phyloP scores from a whole-genome alignment of 2,888 invertebrate genomes.

The Drosophila percnosoma region DNA sequence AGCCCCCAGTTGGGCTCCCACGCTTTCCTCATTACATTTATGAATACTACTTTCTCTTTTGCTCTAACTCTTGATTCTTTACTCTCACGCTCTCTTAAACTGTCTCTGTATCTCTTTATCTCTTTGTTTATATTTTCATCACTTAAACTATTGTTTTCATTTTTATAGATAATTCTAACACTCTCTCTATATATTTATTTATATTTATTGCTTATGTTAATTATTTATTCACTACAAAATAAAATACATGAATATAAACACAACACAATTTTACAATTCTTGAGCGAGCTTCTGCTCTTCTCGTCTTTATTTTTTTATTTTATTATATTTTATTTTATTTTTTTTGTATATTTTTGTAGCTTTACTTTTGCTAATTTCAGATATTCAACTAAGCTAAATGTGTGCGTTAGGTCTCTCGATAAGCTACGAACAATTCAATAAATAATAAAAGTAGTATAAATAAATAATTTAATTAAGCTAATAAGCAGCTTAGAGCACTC shows the following conservation, averaged over 20 bases:
- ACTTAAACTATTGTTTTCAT: conserved; percentile 15
- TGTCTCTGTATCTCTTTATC: not conserved
- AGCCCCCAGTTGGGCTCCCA: conserved; percentile 11
- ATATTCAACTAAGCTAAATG: conserved; percentile 56
- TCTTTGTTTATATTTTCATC: conserved; percentile 8
- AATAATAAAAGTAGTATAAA: conserved; percentile 47
- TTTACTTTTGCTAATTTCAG: conserved; percentile 72
- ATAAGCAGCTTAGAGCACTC: conserved; percentile 57
- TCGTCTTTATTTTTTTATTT: conserved; percentile 57
- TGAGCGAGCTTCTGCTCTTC: conserved; percentile 50
- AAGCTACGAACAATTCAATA: conserved; percentile 52
- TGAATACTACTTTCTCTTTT: conserved; percentile 31
- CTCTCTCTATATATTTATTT: conserved; percentile 43
- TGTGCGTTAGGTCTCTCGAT: conserved; percentile 63
- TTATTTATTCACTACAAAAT: conserved; percentile 57
- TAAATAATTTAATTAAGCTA: conserved; percentile 47
- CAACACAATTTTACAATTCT: conserved; percentile 42
- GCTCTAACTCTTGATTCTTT: conserved; percentile 3
- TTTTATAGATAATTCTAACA: conserved; percentile 28
- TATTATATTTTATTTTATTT: conserved; percentile 49
- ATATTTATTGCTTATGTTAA: conserved; percentile 58
- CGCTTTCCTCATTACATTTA: conserved; percentile 30
- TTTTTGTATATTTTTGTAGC: conserved; percentile 78
- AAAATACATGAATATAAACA: conserved; percentile 38
- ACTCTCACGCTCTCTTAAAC: conserved; percentile 5